Evolutionary conservation across 2,888 invertebrate genomes (phyloP).

Genomic region (Drosophila macrospina): DNA sequence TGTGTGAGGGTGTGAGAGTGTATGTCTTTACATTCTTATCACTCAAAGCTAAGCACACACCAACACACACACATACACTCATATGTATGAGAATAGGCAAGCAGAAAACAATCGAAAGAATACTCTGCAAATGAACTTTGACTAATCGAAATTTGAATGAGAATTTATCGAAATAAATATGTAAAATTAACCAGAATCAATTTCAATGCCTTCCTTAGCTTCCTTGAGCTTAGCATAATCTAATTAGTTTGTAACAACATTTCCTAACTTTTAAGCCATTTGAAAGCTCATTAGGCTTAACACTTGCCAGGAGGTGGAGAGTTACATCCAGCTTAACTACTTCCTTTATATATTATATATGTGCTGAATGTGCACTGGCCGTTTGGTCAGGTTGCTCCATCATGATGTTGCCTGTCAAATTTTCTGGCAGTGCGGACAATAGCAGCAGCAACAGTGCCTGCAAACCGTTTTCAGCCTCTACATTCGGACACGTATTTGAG

Average conservation of each 20-base stretch:
- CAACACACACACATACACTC: neutral
- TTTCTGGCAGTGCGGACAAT: constrained; percentile 13
- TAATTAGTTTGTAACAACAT: constrained; percentile 10
- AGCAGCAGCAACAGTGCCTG: constrained; percentile 8
- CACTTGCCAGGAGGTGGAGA: constrained; percentile 16
- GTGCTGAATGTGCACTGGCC: neutral
- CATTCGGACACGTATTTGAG: constrained; percentile 31
- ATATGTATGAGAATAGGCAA: neutral
- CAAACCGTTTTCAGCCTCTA: constrained; percentile 45
- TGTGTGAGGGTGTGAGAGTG: neutral
- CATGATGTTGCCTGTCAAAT: constrained; percentile 56
- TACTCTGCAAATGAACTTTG: neutral
- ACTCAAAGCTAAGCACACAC: neutral
- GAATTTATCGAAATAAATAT: neutral
- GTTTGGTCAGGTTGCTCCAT: constrained; percentile 33
- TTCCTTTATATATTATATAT: neutral
- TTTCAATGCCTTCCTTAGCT: neutral
- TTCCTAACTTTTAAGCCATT: constrained; percentile 12
- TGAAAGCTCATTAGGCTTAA: constrained; percentile 23
- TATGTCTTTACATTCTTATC: neutral
- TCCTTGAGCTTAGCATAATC: constrained; percentile 12
- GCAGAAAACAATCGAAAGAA: neutral
- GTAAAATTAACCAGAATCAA: neutral
- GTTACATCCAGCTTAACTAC: neutral
- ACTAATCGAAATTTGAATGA: too few relatives aligned